These are phyloP conservation scores for Psix sp. DNA, from an alignment of 1,140 invertebrate species.

Conservation along the genomic window DNA sequence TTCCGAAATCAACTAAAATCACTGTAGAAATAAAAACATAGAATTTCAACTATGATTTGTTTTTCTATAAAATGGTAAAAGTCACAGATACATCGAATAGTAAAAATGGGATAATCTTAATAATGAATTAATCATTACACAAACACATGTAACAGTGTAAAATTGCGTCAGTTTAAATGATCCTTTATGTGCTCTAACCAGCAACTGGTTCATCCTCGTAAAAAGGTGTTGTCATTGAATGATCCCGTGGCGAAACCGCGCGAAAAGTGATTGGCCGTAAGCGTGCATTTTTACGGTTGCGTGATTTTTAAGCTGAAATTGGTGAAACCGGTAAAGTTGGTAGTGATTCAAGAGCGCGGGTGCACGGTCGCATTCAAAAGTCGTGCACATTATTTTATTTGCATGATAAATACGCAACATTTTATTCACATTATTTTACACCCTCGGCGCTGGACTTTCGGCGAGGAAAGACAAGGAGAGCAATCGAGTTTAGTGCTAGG, in stretches of 20 bases:
- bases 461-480: constrained; percentile 29
- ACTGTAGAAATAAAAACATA: no score
- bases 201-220: no score
- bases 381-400: constrained; percentile 76
- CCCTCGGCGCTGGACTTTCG: constrained; percentile 48
- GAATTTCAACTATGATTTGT: no score
- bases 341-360: constrained; percentile 47
- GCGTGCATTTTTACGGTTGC: constrained; percentile 9
- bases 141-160: no score
- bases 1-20: no score
- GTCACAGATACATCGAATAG: no score
- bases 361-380: constrained; percentile 68
- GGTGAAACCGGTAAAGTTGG: constrained; percentile 2
- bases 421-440: constrained; percentile 76
- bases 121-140: no score
- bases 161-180: no score
- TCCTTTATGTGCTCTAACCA: no score
- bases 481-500: not conserved
- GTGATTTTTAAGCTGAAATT: constrained; percentile 1
- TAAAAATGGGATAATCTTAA: no score
- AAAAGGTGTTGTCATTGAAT: not conserved
- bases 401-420: constrained; percentile 77
- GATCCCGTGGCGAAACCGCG: not conserved
- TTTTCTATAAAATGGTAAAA: no score
- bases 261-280: not conserved